phyloP scores from a whole-genome alignment of 2,888 invertebrate genomes.

The Chrysina gloriosa region DNA sequence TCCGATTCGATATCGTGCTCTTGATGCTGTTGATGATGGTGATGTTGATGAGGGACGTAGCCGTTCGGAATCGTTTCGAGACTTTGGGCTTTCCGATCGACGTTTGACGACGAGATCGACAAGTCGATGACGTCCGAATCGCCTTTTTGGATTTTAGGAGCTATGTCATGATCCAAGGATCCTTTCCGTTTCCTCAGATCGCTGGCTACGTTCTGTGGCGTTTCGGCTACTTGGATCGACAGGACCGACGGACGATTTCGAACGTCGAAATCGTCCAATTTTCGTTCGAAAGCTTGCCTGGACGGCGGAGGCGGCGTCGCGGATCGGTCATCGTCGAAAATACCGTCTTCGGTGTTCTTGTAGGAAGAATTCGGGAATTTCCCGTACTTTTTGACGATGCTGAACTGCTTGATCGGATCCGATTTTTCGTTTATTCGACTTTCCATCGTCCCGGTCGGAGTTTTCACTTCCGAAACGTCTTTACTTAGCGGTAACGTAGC shows the following conservation, averaged over 20 bases:
- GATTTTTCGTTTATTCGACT: neutral
- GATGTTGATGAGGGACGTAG: constrained; percentile 3
- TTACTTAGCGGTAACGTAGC: neutral
- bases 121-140: constrained; percentile 62
- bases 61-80: constrained; percentile 29
- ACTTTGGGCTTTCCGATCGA: constrained; percentile 14
- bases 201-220: constrained; percentile 39
- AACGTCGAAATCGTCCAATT: constrained; percentile 15
- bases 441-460: constrained; percentile 12
- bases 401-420: constrained; percentile 61
- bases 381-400: constrained; percentile 57
- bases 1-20: neutral
- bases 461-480: constrained; percentile 22
- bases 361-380: constrained; percentile 12
- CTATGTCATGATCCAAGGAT: constrained; percentile 20
- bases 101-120: constrained; percentile 52
- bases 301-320: neutral
- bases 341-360: neutral
- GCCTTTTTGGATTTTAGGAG: constrained; percentile 54
- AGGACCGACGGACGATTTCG: neutral
- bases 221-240: constrained; percentile 19
- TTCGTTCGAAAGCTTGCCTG: constrained; percentile 7
- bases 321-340: constrained; percentile 23
- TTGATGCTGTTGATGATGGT: neutral
- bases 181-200: constrained; percentile 42